Conservation (phyloP, 1,140 invertebrate species). For the Drosophila rufa region DNA sequence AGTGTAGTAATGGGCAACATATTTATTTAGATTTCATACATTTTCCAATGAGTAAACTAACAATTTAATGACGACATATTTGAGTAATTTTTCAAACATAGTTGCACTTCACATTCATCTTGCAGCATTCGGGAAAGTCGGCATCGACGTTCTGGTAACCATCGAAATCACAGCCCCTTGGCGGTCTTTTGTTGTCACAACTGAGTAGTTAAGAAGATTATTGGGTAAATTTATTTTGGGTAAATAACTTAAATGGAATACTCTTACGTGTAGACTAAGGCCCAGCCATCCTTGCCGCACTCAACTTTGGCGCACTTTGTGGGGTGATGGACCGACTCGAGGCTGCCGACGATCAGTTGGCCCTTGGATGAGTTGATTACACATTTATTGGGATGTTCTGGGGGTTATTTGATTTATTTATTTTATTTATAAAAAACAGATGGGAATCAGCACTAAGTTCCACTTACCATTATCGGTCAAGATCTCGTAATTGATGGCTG, state of each 20-base stretch:
- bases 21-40: not conserved
- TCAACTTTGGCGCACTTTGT: conserved; percentile 39
- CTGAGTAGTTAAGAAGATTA: conserved; percentile 10
- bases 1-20: too few species aligned
- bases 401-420: not conserved
- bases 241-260: not conserved
- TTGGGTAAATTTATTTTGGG: not conserved
- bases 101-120: conserved; percentile 40
- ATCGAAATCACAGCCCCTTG: conserved; percentile 20
- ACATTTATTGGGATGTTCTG: conserved; percentile 48
- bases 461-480: conserved; percentile 26
- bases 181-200: not conserved
- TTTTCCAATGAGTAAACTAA: not conserved
- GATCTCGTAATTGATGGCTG: conserved; percentile 35
- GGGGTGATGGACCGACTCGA: conserved; percentile 27
- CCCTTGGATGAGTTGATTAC: conserved; percentile 11
- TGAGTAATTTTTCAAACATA: not conserved
- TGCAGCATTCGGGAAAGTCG: conserved; percentile 45
- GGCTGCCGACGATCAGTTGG: not conserved
- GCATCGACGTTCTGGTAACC: conserved; percentile 12
- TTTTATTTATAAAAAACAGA: too few species aligned
- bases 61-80: conserved; percentile 5
- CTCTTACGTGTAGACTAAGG: conserved; percentile 44
- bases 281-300: conserved; percentile 57
- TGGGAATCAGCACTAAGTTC: too few species aligned